Evolutionary conservation across 2,113 vertebrate species (phyloP).

Genomic region (Sinocyclocheilus anshuiensis): DNA sequence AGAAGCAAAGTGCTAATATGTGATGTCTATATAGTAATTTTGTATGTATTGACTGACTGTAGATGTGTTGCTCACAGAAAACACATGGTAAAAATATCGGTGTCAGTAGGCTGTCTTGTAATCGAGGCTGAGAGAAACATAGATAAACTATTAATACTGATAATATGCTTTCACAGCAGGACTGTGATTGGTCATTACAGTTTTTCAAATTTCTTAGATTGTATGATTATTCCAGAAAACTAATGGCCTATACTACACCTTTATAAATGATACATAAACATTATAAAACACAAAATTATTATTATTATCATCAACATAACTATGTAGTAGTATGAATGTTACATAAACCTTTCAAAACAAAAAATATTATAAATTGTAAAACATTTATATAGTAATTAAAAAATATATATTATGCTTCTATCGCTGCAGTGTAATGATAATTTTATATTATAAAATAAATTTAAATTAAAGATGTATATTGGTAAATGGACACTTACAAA

Average conservation of each 20-base stretch:
- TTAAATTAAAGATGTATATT: no score
- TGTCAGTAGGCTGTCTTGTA: background rate
- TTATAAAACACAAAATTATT: background rate
- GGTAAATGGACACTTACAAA: background rate
- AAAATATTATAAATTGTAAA: no score
- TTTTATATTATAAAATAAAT: no score
- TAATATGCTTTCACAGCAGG: background rate
- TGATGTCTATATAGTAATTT: background rate
- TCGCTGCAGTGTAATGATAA: no score
- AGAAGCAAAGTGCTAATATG: background rate
- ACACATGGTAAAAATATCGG: background rate
- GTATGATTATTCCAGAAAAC: background rate
- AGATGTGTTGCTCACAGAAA: background rate
- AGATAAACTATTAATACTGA: background rate
- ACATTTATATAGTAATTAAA: no score
- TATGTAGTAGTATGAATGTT: background rate
- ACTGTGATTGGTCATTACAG: background rate
- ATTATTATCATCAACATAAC: background rate
- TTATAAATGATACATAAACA: background rate
- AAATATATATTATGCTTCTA: no score
- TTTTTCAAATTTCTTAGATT: background rate
- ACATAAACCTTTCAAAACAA: no score
- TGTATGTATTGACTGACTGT: background rate
- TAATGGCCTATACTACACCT: background rate
- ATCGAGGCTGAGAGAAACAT: background rate